phyloP scores from a whole-genome alignment of 2,888 invertebrate species.

The Malacosoma neustria region DNA sequence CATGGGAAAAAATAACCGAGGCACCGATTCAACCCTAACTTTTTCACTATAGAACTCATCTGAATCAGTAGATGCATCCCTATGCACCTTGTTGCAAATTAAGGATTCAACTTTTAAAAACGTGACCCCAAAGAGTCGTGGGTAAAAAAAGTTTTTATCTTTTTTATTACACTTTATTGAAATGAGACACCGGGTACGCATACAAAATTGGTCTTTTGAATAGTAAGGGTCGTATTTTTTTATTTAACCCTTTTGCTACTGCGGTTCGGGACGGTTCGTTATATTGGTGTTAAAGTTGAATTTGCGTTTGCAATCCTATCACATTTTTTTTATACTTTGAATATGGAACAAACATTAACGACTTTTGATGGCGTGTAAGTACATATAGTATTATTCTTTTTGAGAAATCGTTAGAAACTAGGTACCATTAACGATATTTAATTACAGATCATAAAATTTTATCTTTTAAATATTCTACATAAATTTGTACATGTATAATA shows the following conservation, averaged over 20 bases:
- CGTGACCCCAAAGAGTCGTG: conserved; percentile 68
- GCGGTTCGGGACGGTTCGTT: conserved; percentile 62
- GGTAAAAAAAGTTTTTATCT: conserved; percentile 65
- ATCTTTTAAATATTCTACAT: no score
- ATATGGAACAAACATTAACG: conserved; percentile 1
- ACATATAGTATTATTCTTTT: no score
- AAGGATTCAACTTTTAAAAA: conserved; percentile 61
- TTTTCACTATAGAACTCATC: conserved; percentile 64
- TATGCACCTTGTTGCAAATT: conserved; percentile 75
- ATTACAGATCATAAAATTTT: conserved; percentile 2
- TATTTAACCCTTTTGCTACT: conserved; percentile 45
- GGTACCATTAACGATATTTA: background rate
- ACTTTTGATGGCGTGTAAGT: background rate
- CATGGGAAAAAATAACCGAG: conserved; percentile 53
- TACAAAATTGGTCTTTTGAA: conserved; percentile 67
- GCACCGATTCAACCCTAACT: conserved; percentile 38
- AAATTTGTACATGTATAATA: no score
- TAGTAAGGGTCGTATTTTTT: conserved; percentile 55
- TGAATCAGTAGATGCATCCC: conserved; percentile 55
- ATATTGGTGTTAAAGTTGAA: conserved; percentile 59
- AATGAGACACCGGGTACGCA: conserved; percentile 72
- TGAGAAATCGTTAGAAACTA: no score
- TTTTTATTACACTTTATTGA: conserved; percentile 65
- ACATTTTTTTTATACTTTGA: conserved; percentile 8
- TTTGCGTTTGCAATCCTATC: conserved; percentile 37